Percentiles rank a stretch among this genome's conserved stretches.
Conservation (phyloP, 2,113 vertebrate genomes). For the Aspidoscelis tigris region DNA sequence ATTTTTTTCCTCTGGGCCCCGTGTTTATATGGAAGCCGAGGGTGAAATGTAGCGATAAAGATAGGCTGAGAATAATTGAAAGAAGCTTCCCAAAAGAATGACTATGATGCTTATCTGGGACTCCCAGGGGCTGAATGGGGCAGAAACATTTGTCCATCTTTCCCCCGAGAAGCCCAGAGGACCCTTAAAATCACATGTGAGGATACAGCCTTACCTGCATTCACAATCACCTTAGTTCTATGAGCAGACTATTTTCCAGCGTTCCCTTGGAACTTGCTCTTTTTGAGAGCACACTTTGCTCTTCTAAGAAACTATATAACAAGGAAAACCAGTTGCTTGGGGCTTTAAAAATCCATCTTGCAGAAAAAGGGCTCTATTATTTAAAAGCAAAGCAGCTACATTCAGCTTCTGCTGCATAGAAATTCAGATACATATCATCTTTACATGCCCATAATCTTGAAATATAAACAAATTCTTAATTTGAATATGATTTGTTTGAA, state of each 20-base stretch:
- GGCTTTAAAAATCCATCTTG: background rate
- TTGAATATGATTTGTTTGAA: background rate
- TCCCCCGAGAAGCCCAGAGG: too few species aligned
- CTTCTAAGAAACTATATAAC: background rate
- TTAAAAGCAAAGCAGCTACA: background rate
- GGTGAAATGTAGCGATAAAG: too few species aligned
- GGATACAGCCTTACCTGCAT: background rate
- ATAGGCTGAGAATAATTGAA: too few species aligned
- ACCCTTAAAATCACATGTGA: too few species aligned
- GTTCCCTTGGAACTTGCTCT: background rate
- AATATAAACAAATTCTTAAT: background rate
- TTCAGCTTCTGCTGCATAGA: background rate
- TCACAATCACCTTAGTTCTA: background rate
- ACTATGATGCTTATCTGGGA: too few species aligned
- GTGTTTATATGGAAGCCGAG: too few species aligned
- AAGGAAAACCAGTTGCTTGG: background rate
- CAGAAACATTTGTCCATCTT: too few species aligned
- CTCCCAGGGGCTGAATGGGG: too few species aligned
- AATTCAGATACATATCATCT: background rate
- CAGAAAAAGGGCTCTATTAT: conserved; percentile 3
- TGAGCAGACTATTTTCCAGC: background rate
- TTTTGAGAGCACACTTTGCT: background rate
- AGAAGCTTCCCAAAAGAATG: too few species aligned
- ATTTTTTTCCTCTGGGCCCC: too few species aligned
- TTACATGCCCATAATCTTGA: background rate